Evolutionary conservation across 2,113 vertebrate species (phyloP), one percentile per base, ranked within the genome.

Genomic region (Nothocercus nigrocapillus): DNA sequence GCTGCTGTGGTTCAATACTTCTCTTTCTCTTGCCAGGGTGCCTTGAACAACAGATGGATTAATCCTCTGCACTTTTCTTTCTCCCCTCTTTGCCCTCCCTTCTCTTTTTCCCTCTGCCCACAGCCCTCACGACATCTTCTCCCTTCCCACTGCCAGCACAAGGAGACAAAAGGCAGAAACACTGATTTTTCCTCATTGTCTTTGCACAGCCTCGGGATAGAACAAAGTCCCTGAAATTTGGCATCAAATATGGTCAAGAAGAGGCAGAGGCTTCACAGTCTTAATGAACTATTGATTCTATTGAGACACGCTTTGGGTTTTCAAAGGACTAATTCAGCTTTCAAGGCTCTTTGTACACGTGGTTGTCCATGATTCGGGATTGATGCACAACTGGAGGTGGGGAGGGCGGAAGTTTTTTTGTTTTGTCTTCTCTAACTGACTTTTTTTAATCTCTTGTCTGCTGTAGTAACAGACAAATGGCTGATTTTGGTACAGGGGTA

Each of bases 1-100:
- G 98, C 98, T 98, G 95, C 95, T 95, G 92, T 97, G 97, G 97
- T 98, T 98, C 97, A 98, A 95, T 98, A 98, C 97, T 96, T 97
- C 97, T 97, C 96, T 97, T 98, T 95, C 94, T 96, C 97, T 94
- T 97, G 96, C 98, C 97, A 98, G 97, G 85, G 93, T 97, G 87
- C 94, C 96, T 98, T 96, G 94, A 97, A 97, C 94, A 98, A 97
- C 95, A 96, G 90, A 97, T 8, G 68, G 95, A 98, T 98, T 98
- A 98, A 97, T 97, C 96, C 95, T 93, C 19, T 66, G 84, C 64
- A 86, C 90, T 82, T 94, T 40, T 27, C 74, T 92, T 96, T 88
- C 63, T 69, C 83, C 72, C 47, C 27, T 85, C 47, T 96, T 92
- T 95, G 56, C 80, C 75, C 87, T 83, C 82, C 58, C 64, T 54